Percentiles rank a stretch among this genome's conserved stretches.
These are phyloP conservation scores for Charina bottae DNA, from an alignment of 2,113 vertebrate species.

Conservation along the genomic window DNA sequence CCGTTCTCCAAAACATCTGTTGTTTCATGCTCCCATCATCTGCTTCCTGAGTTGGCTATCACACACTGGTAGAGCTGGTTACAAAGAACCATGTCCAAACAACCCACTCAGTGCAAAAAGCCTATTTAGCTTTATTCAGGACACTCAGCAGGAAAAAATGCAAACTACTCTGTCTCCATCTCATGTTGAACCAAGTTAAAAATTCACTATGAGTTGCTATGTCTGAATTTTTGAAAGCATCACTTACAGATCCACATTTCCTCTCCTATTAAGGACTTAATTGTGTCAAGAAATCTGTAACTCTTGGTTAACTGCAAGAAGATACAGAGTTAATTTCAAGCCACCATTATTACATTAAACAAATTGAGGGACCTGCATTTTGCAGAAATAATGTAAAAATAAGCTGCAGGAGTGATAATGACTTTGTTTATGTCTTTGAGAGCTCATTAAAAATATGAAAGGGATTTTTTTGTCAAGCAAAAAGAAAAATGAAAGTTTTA, in stretches of 20 bases:
- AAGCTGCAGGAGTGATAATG: conserved; percentile 12
- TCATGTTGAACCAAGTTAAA: not conserved
- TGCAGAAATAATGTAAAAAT: conserved; percentile 12
- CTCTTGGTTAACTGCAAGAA: not conserved
- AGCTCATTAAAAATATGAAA: conserved; percentile 18
- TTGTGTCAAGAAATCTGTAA: conserved; percentile 4
- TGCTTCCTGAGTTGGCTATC: not conserved
- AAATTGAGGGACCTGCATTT: not conserved
- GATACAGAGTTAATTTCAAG: conserved; percentile 12
- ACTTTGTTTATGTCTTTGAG: conserved; percentile 18
- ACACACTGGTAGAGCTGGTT: not conserved
- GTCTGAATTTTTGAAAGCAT: not conserved
- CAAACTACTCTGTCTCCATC: not conserved
- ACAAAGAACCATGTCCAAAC: not conserved
- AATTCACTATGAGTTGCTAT: not conserved
- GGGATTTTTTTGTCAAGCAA: not conserved
- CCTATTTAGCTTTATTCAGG: not conserved
- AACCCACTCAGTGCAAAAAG: not conserved
- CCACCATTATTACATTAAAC: conserved; percentile 8
- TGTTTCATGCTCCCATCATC: not conserved
- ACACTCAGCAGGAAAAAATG: not conserved
- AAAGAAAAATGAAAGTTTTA: not conserved
- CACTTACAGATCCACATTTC: not conserved
- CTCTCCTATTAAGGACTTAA: conserved; percentile 1
- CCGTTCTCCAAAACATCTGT: not conserved